Evolutionary conservation across 2,888 invertebrate genomes (phyloP).

Genomic region (Sphaerophoria rueppellii): DNA sequence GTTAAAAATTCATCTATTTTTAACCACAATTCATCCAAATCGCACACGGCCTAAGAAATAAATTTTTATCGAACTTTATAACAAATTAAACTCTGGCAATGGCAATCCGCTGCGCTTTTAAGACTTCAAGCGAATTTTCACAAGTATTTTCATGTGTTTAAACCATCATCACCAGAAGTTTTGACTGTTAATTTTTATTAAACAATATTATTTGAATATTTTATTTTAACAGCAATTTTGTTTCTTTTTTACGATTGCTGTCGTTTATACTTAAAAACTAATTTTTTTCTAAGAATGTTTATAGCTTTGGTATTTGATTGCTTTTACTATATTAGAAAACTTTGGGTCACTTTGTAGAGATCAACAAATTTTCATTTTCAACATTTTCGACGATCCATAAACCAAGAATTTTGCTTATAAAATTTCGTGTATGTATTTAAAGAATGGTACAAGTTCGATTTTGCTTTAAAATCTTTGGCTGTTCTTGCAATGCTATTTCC

Average conservation of each 20-base stretch:
- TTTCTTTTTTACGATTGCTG: not conserved
- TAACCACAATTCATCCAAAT: too few species aligned
- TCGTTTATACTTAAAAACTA: slow-evolving; percentile 16
- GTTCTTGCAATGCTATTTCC: slow-evolving; percentile 80
- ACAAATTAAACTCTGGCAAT: too few species aligned
- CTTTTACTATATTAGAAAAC: slow-evolving; percentile 15
- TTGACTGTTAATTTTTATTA: not conserved
- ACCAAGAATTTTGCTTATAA: not conserved
- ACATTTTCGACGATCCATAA: slow-evolving; percentile 9
- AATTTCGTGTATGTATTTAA: slow-evolving; percentile 28
- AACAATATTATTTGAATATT: not conserved
- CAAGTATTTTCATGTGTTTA: not conserved
- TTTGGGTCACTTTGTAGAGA: slow-evolving; percentile 53
- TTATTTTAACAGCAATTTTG: not conserved
- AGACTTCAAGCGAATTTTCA: slow-evolving; percentile 9
- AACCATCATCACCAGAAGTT: not conserved
- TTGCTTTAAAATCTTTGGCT: slow-evolving; percentile 77
- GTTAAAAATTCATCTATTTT: too few species aligned
- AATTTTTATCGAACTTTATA: too few species aligned
- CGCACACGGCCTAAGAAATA: too few species aligned
- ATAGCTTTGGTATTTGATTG: slow-evolving; percentile 51
- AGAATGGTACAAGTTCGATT: slow-evolving; percentile 68
- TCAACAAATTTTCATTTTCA: slow-evolving; percentile 37
- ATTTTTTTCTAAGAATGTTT: slow-evolving; percentile 23
- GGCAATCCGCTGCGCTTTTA: too few species aligned